Evolutionary conservation across 2,113 vertebrate genomes (phyloP).

Genomic region (Oryzias celebensis): DNA sequence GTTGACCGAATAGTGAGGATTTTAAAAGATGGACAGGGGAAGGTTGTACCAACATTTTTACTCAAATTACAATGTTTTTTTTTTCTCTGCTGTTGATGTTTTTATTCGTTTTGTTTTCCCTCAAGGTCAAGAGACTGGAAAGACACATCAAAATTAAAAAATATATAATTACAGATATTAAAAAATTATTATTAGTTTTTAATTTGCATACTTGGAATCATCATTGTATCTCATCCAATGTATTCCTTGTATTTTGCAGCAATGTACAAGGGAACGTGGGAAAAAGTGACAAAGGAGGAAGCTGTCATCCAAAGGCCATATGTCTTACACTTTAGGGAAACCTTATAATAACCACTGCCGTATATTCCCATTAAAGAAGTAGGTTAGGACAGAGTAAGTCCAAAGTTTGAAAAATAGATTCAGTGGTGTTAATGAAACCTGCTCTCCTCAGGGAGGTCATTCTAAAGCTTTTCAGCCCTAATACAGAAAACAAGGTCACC

Average conservation of each 20-base stretch:
- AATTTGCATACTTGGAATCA: background rate
- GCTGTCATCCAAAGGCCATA: background rate
- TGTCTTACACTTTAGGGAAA: constrained; percentile 2
- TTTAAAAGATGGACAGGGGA: constrained; percentile 16
- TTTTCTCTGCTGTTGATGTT: background rate
- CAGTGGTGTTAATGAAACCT: constrained; percentile 39
- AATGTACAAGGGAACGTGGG: background rate
- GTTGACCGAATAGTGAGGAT: constrained; percentile 26
- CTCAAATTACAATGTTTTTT: background rate
- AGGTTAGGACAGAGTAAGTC: constrained; percentile 31
- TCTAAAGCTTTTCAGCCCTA: constrained; percentile 38
- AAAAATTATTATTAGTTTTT: background rate
- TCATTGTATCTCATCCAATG: background rate
- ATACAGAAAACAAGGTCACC: constrained; percentile 47
- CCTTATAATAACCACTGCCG: constrained; percentile 1
- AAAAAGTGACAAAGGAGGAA: background rate
- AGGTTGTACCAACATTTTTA: constrained; percentile 15
- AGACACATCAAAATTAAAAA: no score
- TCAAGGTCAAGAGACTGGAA: no score
- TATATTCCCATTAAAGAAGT: constrained; percentile 9
- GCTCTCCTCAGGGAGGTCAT: constrained; percentile 39
- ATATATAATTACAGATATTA: no score
- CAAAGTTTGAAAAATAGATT: constrained; percentile 35
- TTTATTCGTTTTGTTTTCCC: no score
- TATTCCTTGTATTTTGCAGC: background rate